These are phyloP conservation scores for Hedya salicella DNA, from an alignment of 2,888 invertebrate genomes.

Conservation along the genomic window DNA sequence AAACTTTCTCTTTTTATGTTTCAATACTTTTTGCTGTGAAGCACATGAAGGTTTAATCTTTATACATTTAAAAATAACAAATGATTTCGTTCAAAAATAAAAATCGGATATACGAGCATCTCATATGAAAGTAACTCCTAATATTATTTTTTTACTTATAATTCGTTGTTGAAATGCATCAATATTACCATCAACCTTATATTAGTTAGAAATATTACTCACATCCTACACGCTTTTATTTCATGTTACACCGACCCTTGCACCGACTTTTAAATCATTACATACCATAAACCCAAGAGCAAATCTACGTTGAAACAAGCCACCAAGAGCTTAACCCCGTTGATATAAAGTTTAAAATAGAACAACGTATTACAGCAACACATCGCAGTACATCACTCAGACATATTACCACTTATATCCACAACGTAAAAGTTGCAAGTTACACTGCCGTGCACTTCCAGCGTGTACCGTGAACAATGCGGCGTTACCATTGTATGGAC, in stretches of 20 bases:
- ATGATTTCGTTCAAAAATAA: no score
- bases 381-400: slow-evolving; percentile 32
- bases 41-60: no score
- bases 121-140: no score
- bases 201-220: neutral
- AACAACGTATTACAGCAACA: neutral
- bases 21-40: no score
- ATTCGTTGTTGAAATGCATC: no score
- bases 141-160: no score
- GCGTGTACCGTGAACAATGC: slow-evolving; percentile 7
- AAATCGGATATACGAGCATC: no score
- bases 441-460: slow-evolving; percentile 33
- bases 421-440: slow-evolving; percentile 28
- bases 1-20: no score
- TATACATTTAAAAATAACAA: no score
- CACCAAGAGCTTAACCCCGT: neutral
- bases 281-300: slow-evolving; percentile 14
- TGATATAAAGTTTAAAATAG: slow-evolving; percentile 5
- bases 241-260: slow-evolving; percentile 11
- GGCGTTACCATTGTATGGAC: slow-evolving; percentile 17
- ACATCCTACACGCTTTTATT: slow-evolving; percentile 4
- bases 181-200: no score
- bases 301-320: neutral
- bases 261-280: slow-evolving; percentile 26
- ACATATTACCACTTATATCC: slow-evolving; percentile 36